These are phyloP conservation scores for Cynocephalus volans DNA, from an alignment of 2,113 vertebrate genomes.

Conservation along the genomic window DNA sequence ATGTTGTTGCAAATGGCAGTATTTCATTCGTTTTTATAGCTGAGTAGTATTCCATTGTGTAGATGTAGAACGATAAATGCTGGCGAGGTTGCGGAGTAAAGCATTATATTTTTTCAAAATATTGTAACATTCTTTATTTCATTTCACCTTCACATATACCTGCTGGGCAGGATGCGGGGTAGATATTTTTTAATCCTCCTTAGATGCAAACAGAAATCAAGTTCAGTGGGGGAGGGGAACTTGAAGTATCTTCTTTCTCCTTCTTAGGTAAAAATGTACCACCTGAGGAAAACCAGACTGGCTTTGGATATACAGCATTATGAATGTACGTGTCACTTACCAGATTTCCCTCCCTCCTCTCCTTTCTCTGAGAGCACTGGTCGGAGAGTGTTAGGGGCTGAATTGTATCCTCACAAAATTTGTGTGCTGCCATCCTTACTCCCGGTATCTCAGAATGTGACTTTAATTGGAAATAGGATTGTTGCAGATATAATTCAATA, in stretches of 20 bases:
- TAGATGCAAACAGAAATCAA: neutral
- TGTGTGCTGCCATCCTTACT: neutral
- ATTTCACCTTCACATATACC: neutral
- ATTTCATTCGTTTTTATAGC: too few relatives aligned
- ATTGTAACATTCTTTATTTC: neutral
- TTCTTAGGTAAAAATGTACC: constrained; percentile 26
- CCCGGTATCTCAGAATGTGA: neutral
- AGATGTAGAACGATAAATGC: too few relatives aligned
- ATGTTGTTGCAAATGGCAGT: too few relatives aligned
- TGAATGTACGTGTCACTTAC: neutral
- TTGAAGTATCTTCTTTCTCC: neutral
- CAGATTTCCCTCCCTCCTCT: neutral
- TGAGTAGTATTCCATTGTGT: too few relatives aligned
- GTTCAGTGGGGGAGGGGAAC: neutral
- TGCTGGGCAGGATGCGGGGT: neutral
- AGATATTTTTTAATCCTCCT: constrained; percentile 6
- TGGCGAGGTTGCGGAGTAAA: too few relatives aligned
- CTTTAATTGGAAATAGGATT: neutral
- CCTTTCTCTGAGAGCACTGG: neutral
- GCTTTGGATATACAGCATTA: neutral
- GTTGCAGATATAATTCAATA: neutral
- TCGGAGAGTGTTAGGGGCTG: neutral
- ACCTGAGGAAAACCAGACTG: neutral
- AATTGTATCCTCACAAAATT: neutral
- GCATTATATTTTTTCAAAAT: too few relatives aligned